phyloP scores from a whole-genome alignment of 1,140 invertebrate genomes.

The Cepaea nemoralis region DNA sequence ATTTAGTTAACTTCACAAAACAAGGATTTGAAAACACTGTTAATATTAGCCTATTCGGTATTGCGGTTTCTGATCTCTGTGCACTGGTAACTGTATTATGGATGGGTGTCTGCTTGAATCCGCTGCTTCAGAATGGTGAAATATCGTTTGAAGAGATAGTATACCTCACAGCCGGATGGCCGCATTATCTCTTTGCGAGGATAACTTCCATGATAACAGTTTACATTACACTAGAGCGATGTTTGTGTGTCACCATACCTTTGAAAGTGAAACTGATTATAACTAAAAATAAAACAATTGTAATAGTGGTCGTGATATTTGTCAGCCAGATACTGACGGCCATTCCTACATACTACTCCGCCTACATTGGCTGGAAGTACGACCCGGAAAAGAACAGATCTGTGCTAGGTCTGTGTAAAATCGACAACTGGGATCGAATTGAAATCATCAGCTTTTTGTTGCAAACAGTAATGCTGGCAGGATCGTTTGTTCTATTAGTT shows the following conservation, averaged over 20 bases:
- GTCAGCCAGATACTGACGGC: background rate
- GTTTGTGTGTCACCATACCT: constrained; percentile 6
- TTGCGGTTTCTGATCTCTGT: constrained; percentile 5
- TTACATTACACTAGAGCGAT: constrained; percentile 25
- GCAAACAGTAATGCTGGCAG: background rate
- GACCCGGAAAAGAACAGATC: background rate
- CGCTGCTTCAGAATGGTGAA: background rate
- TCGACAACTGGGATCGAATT: background rate
- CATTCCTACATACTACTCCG: background rate
- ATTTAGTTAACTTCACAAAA: background rate
- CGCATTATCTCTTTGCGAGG: constrained; percentile 2
- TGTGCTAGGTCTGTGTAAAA: background rate
- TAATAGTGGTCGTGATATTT: background rate
- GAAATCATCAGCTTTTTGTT: background rate
- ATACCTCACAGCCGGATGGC: background rate
- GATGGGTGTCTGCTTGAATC: background rate
- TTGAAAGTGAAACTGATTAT: constrained; percentile 19
- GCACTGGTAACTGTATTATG: background rate
- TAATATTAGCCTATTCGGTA: constrained; percentile 7
- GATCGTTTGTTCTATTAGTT: background rate
- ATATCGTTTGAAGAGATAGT: background rate
- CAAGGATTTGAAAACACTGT: constrained; percentile 13
- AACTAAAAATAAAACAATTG: background rate
- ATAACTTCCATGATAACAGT: constrained; percentile 17
- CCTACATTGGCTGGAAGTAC: background rate